These are phyloP conservation scores for Hephaestus fuliginosus DNA, from an alignment of 2,797 vertebrate genomes.

Conservation along the genomic window DNA sequence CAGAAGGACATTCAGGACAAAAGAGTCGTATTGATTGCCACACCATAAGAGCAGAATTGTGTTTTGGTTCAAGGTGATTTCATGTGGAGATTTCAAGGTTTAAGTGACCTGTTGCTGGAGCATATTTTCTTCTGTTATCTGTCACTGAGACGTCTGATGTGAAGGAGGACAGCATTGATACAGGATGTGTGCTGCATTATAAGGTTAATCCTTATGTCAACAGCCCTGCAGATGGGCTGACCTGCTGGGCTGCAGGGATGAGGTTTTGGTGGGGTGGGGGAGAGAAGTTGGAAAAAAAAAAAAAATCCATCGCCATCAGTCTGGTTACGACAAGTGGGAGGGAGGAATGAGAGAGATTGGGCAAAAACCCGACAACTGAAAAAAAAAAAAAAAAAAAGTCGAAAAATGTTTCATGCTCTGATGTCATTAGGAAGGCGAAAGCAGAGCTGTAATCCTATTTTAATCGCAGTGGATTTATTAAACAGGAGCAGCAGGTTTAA, in stretches of 20 bases:
- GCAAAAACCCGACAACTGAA: slow-evolving; percentile 31
- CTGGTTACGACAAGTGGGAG: slow-evolving; percentile 16
- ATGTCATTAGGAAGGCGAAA: slow-evolving; percentile 78
- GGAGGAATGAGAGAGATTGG: slow-evolving; percentile 5
- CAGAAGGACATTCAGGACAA: slow-evolving; percentile 41
- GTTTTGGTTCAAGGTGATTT: not conserved
- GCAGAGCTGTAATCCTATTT: slow-evolving; percentile 85
- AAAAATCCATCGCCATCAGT: slow-evolving; percentile 11
- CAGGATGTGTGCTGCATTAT: slow-evolving; percentile 65
- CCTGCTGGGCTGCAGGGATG: slow-evolving; percentile 53
- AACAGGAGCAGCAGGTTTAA: slow-evolving; percentile 88
- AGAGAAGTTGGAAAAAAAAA: slow-evolving; percentile 23
- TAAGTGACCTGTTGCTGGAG: not conserved
- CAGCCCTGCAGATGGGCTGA: slow-evolving; percentile 69
- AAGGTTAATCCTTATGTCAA: slow-evolving; percentile 75
- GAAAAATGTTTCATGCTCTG: slow-evolving; percentile 73
- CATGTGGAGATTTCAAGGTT: slow-evolving; percentile 5
- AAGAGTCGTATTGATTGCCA: slow-evolving; percentile 20
- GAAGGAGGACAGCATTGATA: slow-evolving; percentile 54
- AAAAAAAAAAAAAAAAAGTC: slow-evolving; percentile 42
- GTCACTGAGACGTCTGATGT: slow-evolving; percentile 49
- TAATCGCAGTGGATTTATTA: slow-evolving; percentile 86
- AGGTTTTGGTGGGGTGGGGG: not conserved
- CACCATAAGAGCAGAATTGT: not conserved
- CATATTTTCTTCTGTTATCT: slow-evolving; percentile 35